A percentile compares a stretch with the other conserved stretches of the same genome.
Evolutionary conservation across 2,113 vertebrate genomes (phyloP).

Genomic region (Aplodontia rufa): DNA sequence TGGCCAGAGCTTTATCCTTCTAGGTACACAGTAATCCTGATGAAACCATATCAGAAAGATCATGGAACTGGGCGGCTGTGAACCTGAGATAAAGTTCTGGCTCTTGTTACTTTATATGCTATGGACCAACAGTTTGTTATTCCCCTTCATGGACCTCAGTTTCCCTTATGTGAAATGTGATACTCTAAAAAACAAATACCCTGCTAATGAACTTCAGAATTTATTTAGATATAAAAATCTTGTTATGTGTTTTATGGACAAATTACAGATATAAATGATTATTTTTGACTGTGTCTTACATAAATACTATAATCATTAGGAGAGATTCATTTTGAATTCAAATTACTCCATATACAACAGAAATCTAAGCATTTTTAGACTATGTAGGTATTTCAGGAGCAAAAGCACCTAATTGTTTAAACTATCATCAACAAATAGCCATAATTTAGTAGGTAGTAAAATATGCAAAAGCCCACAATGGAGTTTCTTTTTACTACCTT

Average conservation of each 20-base stretch:
- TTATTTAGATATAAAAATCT: background rate
- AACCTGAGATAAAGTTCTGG: background rate
- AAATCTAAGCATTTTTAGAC: constrained; percentile 19
- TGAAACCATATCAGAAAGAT: background rate
- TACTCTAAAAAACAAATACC: background rate
- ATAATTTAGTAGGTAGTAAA: background rate
- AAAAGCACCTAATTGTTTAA: background rate
- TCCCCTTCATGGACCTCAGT: background rate
- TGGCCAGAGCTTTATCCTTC: background rate
- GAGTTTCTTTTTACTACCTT: background rate
- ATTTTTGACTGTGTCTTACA: background rate
- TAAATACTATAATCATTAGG: background rate
- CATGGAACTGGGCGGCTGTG: background rate
- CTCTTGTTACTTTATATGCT: background rate
- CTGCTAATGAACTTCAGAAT: background rate
- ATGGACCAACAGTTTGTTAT: background rate
- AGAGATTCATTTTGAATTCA: constrained; percentile 5
- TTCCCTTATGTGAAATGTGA: background rate
- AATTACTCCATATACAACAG: background rate
- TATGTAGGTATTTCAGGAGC: background rate
- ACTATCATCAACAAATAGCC: background rate
- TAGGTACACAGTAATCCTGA: background rate
- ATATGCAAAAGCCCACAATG: background rate
- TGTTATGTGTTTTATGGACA: background rate
- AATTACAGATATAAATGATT: background rate